phyloP scores from a whole-genome alignment of 2,113 vertebrate species.

The Podarcis cretensis region DNA sequence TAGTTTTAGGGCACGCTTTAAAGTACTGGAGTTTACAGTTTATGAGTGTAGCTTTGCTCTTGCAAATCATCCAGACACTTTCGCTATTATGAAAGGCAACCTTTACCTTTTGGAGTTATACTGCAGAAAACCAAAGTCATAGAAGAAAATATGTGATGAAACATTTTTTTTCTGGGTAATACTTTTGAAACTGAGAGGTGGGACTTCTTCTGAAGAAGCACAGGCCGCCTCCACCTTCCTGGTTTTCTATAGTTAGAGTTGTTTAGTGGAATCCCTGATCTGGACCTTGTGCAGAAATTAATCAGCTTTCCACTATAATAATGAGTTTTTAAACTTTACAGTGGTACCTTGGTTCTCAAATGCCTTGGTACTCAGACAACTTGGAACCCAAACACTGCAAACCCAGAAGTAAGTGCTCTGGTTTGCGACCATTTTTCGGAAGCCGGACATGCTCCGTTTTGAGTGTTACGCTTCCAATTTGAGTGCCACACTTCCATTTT shows the following conservation, averaged over 20 bases:
- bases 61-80: slow-evolving; percentile 52
- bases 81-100: slow-evolving; percentile 54
- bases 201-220: not conserved
- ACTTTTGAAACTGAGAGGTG: not conserved
- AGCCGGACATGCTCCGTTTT: too few relatives aligned
- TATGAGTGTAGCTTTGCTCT: slow-evolving; percentile 57
- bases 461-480: too few relatives aligned
- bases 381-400: too few relatives aligned
- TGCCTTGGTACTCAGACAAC: too few relatives aligned
- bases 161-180: slow-evolving; percentile 44
- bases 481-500: too few relatives aligned
- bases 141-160: slow-evolving; percentile 55
- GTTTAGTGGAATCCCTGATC: not conserved
- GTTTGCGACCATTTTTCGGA: too few relatives aligned
- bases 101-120: slow-evolving; percentile 70
- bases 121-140: slow-evolving; percentile 58
- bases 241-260: not conserved
- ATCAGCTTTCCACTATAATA: too few relatives aligned
- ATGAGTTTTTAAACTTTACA: too few relatives aligned
- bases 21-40: slow-evolving; percentile 54
- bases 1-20: slow-evolving; percentile 39
- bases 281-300: too few relatives aligned
- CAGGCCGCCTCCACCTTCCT: not conserved
- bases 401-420: too few relatives aligned
- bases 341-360: too few relatives aligned